Percentiles rank a stretch among this genome's conserved stretches.
Conservation (phyloP, 2,113 vertebrate species). For the Phylloscopus whistleri region DNA sequence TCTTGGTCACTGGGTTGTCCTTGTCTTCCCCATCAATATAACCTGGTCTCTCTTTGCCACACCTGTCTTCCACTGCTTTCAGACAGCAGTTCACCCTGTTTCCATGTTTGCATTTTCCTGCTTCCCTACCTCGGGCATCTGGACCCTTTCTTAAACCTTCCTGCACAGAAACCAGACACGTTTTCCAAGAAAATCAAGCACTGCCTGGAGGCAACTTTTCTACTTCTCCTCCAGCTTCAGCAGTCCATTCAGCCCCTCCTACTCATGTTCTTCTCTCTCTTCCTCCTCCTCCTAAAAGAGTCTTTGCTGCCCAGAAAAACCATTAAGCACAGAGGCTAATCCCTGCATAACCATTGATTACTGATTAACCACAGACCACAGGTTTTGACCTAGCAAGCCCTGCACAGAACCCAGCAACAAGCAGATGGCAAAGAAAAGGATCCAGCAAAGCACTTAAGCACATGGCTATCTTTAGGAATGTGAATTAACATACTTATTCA, state of each 20-base stretch:
- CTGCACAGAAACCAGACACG: not conserved
- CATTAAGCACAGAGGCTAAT: constrained; percentile 19
- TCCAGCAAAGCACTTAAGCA: constrained; percentile 36
- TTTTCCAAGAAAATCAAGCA: not conserved
- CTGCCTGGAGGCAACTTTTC: not conserved
- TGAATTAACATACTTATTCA: constrained; percentile 22
- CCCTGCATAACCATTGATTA: not conserved
- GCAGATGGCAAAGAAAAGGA: constrained; percentile 42
- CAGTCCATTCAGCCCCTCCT: not conserved
- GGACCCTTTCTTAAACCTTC: not conserved
- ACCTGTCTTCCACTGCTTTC: not conserved
- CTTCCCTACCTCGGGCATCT: not conserved
- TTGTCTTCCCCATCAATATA: not conserved
- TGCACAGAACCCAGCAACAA: not conserved
- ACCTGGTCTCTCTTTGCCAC: not conserved
- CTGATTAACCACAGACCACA: not conserved
- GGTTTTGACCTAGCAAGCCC: constrained; percentile 25
- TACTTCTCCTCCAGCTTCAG: not conserved
- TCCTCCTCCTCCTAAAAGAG: not conserved
- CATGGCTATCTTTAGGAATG: constrained; percentile 50
- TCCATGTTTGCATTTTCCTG: not conserved
- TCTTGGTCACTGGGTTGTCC: not conserved
- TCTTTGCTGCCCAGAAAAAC: not conserved
- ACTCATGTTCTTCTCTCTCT: not conserved
- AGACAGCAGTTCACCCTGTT: not conserved